Percentiles rank a stretch among this genome's conserved stretches.
phyloP scores from a whole-genome alignment of 2,888 invertebrate genomes.

The Parnassius smintheus region DNA sequence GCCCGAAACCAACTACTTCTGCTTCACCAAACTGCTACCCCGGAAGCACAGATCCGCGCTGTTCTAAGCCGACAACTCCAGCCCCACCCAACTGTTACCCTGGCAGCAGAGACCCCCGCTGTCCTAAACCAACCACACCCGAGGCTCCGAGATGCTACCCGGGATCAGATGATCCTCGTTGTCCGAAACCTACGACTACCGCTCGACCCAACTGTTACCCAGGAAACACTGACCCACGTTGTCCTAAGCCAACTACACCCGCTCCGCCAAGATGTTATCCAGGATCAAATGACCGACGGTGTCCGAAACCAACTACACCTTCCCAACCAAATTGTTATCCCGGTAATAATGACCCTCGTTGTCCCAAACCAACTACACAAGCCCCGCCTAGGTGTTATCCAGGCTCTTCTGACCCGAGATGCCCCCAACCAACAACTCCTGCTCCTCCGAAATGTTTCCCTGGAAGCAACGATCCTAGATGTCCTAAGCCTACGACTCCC shows the following conservation, averaged over 20 bases:
- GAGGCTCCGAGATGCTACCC: slow-evolving; percentile 29
- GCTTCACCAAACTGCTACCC: slow-evolving; percentile 38
- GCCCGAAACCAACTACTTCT: slow-evolving; percentile 27
- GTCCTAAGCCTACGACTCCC: slow-evolving; percentile 37
- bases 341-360: slow-evolving; percentile 44
- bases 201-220: slow-evolving; percentile 38
- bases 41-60: slow-evolving; percentile 31
- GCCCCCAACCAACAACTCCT: slow-evolving; percentile 39
- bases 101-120: slow-evolving; percentile 4
- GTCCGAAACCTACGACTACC: slow-evolving; percentile 41
- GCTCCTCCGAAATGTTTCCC: slow-evolving; percentile 32
- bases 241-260: slow-evolving; percentile 41
- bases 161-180: slow-evolving; percentile 40
- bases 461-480: slow-evolving; percentile 36
- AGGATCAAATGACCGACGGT: slow-evolving; percentile 44
- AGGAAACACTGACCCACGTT: slow-evolving; percentile 44
- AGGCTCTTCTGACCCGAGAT: slow-evolving; percentile 36
- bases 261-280: slow-evolving; percentile 32
- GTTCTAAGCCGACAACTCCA: slow-evolving; percentile 43
- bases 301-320: slow-evolving; percentile 45
- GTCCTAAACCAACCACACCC: slow-evolving; percentile 37
- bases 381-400: slow-evolving; percentile 38
- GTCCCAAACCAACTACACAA: slow-evolving; percentile 41
- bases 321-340: slow-evolving; percentile 39
- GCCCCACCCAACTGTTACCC: slow-evolving; percentile 37